A percentile compares a stretch with the other conserved stretches of the same genome.
Conservation (phyloP, 2,888 invertebrate species). For the Acronicta psi region DNA sequence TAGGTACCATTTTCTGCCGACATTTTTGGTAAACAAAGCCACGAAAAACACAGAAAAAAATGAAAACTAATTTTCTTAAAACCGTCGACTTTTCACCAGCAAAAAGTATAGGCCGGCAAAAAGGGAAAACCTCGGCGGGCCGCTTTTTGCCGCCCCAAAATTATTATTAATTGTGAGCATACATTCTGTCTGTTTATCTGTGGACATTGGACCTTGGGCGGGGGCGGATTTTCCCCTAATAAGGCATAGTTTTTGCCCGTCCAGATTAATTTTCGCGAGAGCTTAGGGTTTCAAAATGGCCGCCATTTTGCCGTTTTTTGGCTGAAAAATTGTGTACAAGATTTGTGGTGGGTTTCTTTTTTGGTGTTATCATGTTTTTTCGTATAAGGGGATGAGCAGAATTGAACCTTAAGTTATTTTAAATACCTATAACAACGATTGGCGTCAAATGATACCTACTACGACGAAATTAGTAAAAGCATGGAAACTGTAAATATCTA, state of each 20-base stretch:
- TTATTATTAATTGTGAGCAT: constrained; percentile 86
- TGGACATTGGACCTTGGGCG: constrained; percentile 71
- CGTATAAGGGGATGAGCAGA: constrained; percentile 8
- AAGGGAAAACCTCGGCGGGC: constrained; percentile 57
- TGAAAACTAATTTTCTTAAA: constrained; percentile 78
- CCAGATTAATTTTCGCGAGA: constrained; percentile 73
- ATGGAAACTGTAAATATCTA: too few species aligned
- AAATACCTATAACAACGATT: not conserved
- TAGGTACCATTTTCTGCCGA: not conserved
- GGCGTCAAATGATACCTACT: too few species aligned
- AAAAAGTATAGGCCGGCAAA: constrained; percentile 65
- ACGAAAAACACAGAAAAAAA: constrained; percentile 20
- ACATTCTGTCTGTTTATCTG: constrained; percentile 84
- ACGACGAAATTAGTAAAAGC: too few species aligned
- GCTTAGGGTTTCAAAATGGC: constrained; percentile 63
- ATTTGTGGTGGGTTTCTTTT: constrained; percentile 45
- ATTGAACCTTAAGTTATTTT: constrained; percentile 1
- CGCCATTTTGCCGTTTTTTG: constrained; percentile 58
- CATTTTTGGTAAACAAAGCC: constrained; percentile 14
- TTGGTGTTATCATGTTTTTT: constrained; percentile 23
- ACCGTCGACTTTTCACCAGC: constrained; percentile 51
- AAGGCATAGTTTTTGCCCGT: constrained; percentile 81
- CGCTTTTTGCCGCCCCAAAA: constrained; percentile 80
- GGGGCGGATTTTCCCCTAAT: constrained; percentile 77
- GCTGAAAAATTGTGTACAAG: constrained; percentile 48